Conservation (phyloP, 2,113 vertebrate species). For the Rhabdornis inornatus region DNA sequence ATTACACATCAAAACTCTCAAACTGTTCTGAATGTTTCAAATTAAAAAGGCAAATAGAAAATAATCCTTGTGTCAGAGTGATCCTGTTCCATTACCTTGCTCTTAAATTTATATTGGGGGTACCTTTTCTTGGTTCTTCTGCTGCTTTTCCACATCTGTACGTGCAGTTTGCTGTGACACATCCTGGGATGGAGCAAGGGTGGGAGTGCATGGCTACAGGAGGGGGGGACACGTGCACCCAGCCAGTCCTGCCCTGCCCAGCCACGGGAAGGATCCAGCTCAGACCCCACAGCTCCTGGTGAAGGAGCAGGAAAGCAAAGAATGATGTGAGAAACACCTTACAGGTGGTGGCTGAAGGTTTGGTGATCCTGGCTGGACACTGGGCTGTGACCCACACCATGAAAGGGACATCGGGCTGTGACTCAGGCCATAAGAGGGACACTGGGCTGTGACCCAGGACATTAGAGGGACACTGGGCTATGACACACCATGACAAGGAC, state of each 20-base stretch:
- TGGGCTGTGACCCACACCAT: neutral
- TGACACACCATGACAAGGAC: too few relatives aligned
- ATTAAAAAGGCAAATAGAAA: conserved; percentile 12
- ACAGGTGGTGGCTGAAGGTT: rapidly evolving
- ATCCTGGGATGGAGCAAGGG: rapidly evolving
- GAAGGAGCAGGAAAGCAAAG: neutral
- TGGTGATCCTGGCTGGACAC: neutral
- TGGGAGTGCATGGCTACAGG: neutral
- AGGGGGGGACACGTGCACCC: neutral
- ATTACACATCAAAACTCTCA: neutral
- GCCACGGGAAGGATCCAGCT: neutral
- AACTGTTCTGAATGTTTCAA: neutral
- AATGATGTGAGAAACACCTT: rapidly evolving
- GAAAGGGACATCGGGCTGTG: neutral
- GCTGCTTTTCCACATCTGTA: neutral
- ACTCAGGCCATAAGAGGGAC: too few relatives aligned
- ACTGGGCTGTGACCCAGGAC: too few relatives aligned
- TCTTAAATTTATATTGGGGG: neutral
- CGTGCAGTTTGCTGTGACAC: neutral
- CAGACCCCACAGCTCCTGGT: rapidly evolving
- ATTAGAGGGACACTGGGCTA: too few relatives aligned
- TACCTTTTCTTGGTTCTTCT: neutral
- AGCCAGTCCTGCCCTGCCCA: neutral
- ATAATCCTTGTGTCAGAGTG: neutral
- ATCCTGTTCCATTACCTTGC: neutral